phyloP scores from a whole-genome alignment of 1,140 invertebrate genomes.

The Pantala flavescens region DNA sequence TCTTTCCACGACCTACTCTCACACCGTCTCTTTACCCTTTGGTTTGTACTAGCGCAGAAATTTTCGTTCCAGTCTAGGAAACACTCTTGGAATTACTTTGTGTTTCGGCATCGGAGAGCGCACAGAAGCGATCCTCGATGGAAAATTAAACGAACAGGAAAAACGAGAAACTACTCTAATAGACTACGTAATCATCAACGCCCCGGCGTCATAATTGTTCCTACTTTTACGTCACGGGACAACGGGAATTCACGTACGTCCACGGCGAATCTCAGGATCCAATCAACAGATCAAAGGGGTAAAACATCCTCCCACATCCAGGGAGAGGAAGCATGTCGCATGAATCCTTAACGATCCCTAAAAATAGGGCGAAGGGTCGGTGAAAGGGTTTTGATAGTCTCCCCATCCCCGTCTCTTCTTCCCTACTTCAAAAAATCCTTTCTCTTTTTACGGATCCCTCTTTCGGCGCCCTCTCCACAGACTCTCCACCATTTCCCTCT shows the following conservation, averaged over 20 bases:
- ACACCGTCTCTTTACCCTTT: too few species aligned
- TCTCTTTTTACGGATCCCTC: not conserved
- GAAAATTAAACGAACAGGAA: too few species aligned
- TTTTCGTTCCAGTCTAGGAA: too few species aligned
- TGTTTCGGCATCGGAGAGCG: too few species aligned
- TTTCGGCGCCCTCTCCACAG: not conserved
- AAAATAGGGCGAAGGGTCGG: conserved; percentile 7
- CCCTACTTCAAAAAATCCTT: not conserved
- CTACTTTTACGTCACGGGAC: not conserved
- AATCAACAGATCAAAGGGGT: not conserved
- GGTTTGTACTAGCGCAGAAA: too few species aligned
- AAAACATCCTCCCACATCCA: not conserved
- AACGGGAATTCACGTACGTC: too few species aligned
- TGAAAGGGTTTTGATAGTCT: conserved; percentile 9
- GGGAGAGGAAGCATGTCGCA: not conserved
- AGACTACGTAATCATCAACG: not conserved
- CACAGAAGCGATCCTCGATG: too few species aligned
- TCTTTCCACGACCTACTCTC: too few species aligned
- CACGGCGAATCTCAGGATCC: not conserved
- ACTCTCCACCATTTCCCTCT: not conserved
- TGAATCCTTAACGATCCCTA: conserved; percentile 9
- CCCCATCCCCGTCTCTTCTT: not conserved
- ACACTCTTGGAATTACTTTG: too few species aligned
- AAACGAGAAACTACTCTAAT: too few species aligned
- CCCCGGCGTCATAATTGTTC: not conserved